These are phyloP conservation scores for Clangula hyemalis DNA, from an alignment of 2,797 vertebrate species.

Conservation along the genomic window DNA sequence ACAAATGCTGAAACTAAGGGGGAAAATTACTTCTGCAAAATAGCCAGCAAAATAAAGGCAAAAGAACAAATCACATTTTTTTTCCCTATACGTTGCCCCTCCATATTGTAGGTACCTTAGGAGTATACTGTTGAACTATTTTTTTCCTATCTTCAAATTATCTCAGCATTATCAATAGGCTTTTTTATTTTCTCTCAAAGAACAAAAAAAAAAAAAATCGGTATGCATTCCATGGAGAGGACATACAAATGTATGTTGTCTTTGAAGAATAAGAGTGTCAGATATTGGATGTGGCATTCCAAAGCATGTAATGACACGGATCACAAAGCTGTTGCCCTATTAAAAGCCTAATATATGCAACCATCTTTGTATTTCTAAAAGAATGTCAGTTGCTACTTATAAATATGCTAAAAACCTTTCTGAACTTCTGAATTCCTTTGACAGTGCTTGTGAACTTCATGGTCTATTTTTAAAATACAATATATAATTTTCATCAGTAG, in stretches of 20 bases:
- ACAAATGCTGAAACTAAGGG: not conserved
- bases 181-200: not conserved
- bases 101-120: not conserved
- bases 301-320: not conserved
- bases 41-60: not conserved
- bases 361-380: conserved; percentile 21
- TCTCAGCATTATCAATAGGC: not conserved
- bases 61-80: not conserved
- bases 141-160: not conserved
- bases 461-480: conserved; percentile 27
- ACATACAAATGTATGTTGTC: not conserved
- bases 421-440: conserved; percentile 45
- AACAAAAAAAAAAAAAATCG: not conserved
- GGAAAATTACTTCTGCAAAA: not conserved
- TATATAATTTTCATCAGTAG: conserved; percentile 34
- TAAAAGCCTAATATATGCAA: conserved; percentile 47
- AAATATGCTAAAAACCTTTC: conserved; percentile 46
- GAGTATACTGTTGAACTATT: not conserved
- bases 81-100: not conserved
- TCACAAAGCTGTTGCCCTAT: conserved; percentile 24
- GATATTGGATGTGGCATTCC: conserved; percentile 23
- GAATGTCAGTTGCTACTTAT: conserved; percentile 39
- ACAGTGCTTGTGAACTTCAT: conserved; percentile 40
- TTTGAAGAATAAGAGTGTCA: conserved; percentile 33
- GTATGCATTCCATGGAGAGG: not conserved